Base-by-base conservation (phyloP, 2,797 vertebrate genomes). In the Acipenser transmontanus region DNA sequence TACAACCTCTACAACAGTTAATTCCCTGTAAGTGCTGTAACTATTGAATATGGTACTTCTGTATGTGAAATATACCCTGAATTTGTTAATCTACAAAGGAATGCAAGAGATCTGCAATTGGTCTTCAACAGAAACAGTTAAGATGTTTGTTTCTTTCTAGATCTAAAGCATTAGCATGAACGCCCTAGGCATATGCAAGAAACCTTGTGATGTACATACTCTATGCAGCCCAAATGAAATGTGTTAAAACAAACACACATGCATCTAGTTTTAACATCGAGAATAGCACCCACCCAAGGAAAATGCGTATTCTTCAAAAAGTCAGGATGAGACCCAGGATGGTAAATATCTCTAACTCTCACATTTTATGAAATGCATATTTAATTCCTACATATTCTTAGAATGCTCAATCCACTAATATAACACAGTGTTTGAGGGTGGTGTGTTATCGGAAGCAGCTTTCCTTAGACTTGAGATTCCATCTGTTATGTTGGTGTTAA, bases 21-120 rank as follows among this genome's bases (percentile, higher is more conserved):
- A 9, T 12, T 50, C 8, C 9, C 57, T 17, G 13, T 49, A 8
- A 57, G 20, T 10, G 51, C 50, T 72, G 8, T 73, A 59, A 69
- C 1, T 47, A 17, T 50, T 14, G 20, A 9, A 14, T 50, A 50
- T 34, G 34, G 34, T 54, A 47, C 69, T 5, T 8, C 56, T 63
- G n/a, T 59, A 14, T 59, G 11, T 49, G 34, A 34, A 34, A 34
- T 65, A n/a, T n/a, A 49, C 60, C 63, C 65, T 59, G 13, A 63
- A 49, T 54, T 65, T 54, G 20, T 10, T 56, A 8, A 13, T 52
- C 34, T 54, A 49, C 52, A 54, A 54, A 54, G n/a, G 34, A 34
- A 34, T 34, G 34, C 34, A 34, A 34, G 34, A 34, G 34, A 34
- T 34, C 34, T 34, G 34, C 34, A 34, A 34, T 34, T 34, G 34